phyloP scores from a whole-genome alignment of 2,797 vertebrate genomes.

The Cebuella pygmaea region DNA sequence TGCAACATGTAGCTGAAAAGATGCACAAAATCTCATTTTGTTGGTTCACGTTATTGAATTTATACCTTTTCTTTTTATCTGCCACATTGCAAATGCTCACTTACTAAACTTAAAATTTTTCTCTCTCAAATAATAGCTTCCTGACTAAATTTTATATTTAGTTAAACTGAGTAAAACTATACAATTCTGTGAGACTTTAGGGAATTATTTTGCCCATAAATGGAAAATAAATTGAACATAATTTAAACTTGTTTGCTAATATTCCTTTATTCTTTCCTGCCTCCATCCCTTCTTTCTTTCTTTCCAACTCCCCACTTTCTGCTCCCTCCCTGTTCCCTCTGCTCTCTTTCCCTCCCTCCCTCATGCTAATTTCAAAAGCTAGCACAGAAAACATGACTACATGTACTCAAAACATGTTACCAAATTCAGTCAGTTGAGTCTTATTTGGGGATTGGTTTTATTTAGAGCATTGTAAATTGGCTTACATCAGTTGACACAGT shows the following conservation, averaged over 20 bases:
- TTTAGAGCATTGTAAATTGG: neutral
- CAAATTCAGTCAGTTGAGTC: neutral
- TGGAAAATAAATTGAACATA: constrained; percentile 52
- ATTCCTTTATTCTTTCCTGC: neutral
- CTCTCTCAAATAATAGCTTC: constrained; percentile 21
- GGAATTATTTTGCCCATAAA: constrained; percentile 44
- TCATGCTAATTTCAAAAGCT: neutral
- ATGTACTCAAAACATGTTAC: neutral
- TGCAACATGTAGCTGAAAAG: neutral
- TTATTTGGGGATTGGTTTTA: neutral
- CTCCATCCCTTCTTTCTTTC: neutral
- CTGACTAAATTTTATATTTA: neutral
- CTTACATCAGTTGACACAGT: neutral
- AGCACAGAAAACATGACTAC: neutral
- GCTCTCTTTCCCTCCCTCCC: neutral
- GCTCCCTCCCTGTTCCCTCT: too few species aligned
- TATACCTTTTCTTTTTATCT: neutral
- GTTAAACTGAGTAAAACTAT: constrained; percentile 57
- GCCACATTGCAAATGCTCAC: constrained; percentile 38
- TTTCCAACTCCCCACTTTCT: neutral
- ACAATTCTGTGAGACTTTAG: neutral
- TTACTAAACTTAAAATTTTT: constrained; percentile 42
- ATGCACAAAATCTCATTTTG: constrained; percentile 46
- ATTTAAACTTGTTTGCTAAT: neutral
- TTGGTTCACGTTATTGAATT: constrained; percentile 25